These are phyloP conservation scores for Panopea generosa DNA, from an alignment of 2,888 invertebrate species.

Conservation along the genomic window DNA sequence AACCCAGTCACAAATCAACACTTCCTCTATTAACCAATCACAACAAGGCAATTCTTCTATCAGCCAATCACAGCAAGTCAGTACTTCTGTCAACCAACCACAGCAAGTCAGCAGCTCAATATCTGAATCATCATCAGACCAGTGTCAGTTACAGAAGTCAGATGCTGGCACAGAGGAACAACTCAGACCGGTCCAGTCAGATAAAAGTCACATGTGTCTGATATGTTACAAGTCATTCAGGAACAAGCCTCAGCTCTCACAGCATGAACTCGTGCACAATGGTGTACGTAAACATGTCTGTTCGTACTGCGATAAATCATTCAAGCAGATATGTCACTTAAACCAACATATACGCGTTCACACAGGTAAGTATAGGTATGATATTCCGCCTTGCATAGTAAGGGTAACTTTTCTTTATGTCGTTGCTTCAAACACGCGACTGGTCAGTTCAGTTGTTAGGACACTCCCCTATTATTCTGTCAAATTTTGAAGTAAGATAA, in stretches of 20 bases:
- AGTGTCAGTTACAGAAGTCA: neutral
- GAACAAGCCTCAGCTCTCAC: constrained; percentile 98
- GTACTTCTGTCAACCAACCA: neutral
- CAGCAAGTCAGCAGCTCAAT: neutral
- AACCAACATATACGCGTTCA: constrained; percentile 98
- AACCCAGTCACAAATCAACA: too few species aligned
- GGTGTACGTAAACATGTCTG: constrained; percentile 99
- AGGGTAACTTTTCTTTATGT: too few species aligned
- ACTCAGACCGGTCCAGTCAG: constrained; percentile 55
- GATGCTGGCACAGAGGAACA: neutral
- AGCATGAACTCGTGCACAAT: constrained; percentile 98
- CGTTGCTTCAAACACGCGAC: too few species aligned
- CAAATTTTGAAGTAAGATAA: too few species aligned
- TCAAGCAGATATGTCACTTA: constrained; percentile 98
- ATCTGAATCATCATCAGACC: neutral
- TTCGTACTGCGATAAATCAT: constrained; percentile 97
- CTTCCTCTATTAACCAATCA: neutral
- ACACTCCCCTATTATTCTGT: too few species aligned
- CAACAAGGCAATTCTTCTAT: neutral
- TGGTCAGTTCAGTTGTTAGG: too few species aligned
- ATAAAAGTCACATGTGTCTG: constrained; percentile 97
- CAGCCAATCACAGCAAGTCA: neutral
- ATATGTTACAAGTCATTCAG: constrained; percentile 99
- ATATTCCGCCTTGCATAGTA: neutral
- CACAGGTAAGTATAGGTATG: constrained; percentile 90